Percentiles rank a stretch among this genome's conserved stretches.
Conservation (phyloP, 2,888 invertebrate species). For the Oligia strigilis region DNA sequence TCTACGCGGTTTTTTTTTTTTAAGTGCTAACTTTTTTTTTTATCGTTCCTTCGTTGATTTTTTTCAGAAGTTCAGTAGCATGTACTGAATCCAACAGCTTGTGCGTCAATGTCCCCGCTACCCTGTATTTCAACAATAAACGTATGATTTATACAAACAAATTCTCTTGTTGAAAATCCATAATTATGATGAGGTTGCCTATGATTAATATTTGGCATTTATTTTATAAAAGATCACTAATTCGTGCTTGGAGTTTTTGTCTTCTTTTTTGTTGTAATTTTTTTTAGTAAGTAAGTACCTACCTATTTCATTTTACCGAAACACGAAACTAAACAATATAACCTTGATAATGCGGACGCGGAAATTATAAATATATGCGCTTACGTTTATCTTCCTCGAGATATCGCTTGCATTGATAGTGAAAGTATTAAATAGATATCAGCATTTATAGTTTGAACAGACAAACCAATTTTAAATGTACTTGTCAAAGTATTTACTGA, state of each 20-base stretch:
- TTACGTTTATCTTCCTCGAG: conserved; percentile 42
- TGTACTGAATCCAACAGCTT: background rate
- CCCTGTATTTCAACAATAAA: background rate
- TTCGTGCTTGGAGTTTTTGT: background rate
- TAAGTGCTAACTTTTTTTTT: background rate
- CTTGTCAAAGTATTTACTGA: conserved; percentile 33
- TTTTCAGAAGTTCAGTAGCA: background rate
- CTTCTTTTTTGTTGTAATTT: background rate
- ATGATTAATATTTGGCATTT: conserved; percentile 25
- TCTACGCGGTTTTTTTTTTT: background rate
- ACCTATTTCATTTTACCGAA: background rate
- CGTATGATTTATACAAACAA: background rate
- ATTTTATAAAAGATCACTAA: background rate
- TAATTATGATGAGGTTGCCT: background rate
- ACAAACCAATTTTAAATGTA: conserved; percentile 21
- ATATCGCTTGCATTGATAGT: conserved; percentile 39
- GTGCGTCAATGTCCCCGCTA: background rate
- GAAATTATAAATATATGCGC: conserved; percentile 37
- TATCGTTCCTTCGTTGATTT: fast-evolving
- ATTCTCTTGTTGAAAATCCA: background rate
- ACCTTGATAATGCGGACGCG: conserved; percentile 33
- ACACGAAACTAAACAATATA: conserved; percentile 17
- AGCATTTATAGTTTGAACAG: background rate
- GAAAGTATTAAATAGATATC: conserved; percentile 15
- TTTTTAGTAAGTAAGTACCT: background rate